phyloP scores from a whole-genome alignment of 2,888 invertebrate genomes.

The Latrodectus elegans region DNA sequence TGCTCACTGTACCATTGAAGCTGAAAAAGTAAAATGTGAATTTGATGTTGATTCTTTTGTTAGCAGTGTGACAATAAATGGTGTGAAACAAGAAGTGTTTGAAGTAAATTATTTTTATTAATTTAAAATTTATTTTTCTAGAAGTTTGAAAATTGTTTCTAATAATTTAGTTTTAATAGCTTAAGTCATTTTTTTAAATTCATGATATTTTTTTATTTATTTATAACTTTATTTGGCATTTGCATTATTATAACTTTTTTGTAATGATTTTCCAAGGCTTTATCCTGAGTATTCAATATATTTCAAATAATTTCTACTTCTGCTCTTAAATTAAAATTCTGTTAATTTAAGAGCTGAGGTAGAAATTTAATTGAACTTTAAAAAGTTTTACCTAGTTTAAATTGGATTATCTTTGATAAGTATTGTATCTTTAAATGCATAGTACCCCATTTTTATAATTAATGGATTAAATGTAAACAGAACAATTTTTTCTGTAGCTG shows the following conservation, averaged over 20 bases:
- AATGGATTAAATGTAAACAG: no score
- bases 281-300: background rate
- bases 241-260: background rate
- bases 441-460: no score
- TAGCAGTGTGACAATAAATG: slow-evolving; percentile 44
- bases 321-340: no score
- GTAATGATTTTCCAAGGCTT: background rate
- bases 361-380: no score
- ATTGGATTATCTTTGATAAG: no score
- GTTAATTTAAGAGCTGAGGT: no score
- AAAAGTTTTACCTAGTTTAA: no score
- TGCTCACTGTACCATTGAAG: slow-evolving; percentile 48
- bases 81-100: slow-evolving; percentile 56
- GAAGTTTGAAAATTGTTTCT: background rate
- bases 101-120: slow-evolving; percentile 9
- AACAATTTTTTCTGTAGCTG: no score
- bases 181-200: background rate
- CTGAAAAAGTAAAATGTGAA: slow-evolving; percentile 37
- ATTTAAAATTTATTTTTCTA: background rate
- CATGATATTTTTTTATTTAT: background rate
- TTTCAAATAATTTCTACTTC: background rate
- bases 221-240: background rate
- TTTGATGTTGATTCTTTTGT: slow-evolving; percentile 49
- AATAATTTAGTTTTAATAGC: background rate
- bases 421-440: no score